phyloP scores from a whole-genome alignment of 2,113 vertebrate species.

The Prietella phreatophila region DNA sequence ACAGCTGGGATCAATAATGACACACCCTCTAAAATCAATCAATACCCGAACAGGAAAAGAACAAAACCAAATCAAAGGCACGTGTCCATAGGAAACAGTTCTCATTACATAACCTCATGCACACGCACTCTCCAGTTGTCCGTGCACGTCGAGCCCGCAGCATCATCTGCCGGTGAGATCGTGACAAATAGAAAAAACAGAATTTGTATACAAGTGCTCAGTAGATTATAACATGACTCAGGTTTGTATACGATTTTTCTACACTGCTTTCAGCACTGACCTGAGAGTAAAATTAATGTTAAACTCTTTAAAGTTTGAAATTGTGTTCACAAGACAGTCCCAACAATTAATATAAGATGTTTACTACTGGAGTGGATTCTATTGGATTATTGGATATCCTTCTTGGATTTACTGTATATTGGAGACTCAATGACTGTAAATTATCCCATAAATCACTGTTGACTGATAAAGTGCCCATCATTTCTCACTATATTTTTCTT shows the following conservation, averaged over 20 bases:
- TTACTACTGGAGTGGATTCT: background rate
- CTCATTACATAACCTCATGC: no score
- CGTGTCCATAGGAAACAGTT: no score
- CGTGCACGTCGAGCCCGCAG: no score
- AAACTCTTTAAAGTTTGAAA: background rate
- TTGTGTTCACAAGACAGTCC: background rate
- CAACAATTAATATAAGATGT: background rate
- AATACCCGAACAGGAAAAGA: no score
- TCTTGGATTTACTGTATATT: background rate
- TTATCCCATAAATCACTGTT: no score
- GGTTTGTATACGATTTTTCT: background rate
- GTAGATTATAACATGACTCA: no score
- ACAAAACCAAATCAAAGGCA: no score
- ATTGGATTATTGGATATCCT: background rate
- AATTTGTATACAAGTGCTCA: background rate
- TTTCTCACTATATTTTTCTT: background rate
- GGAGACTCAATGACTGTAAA: background rate
- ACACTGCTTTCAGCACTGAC: background rate
- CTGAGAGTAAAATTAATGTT: background rate
- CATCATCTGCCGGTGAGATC: no score
- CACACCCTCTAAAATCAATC: no score
- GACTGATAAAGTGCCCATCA: no score
- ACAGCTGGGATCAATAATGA: no score
- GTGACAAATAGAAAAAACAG: background rate
- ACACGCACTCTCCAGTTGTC: no score